A percentile compares a stretch with the other conserved stretches of the same genome.
These are phyloP conservation scores for Odontamblyopus rebecca DNA, from an alignment of 2,797 vertebrate species.

Conservation along the genomic window DNA sequence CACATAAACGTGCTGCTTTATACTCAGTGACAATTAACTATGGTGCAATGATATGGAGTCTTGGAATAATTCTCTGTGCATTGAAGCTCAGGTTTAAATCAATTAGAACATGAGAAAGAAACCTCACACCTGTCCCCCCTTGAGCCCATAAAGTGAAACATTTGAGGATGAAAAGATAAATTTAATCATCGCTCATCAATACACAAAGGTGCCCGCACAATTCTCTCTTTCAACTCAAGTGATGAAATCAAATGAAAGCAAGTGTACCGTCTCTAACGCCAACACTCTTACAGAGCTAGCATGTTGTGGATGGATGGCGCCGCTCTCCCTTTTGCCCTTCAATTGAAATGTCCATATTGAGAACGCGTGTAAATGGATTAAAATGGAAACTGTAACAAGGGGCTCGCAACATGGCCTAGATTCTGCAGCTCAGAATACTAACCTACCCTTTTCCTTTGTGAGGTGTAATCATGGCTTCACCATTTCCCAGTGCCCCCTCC, in stretches of 20 bases:
- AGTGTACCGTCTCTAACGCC: constrained; percentile 46
- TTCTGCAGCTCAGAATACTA: constrained; percentile 30
- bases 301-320: constrained; percentile 5
- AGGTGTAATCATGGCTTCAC: constrained; percentile 35
- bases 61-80: constrained; percentile 62
- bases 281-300: constrained; percentile 22
- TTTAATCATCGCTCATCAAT: constrained; percentile 47
- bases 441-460: constrained; percentile 23
- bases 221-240: constrained; percentile 43
- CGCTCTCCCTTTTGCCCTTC: constrained; percentile 25
- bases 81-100: constrained; percentile 65
- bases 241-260: constrained; percentile 64
- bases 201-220: constrained; percentile 23
- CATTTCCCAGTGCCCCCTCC: constrained; percentile 39
- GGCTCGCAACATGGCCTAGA: constrained; percentile 48
- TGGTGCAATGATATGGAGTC: constrained; percentile 22
- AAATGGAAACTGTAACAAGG: constrained; percentile 47
- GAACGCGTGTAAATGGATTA: constrained; percentile 60
- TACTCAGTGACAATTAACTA: constrained; percentile 50
- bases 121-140: constrained; percentile 46
- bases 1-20: constrained; percentile 45
- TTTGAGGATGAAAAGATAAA: constrained; percentile 59
- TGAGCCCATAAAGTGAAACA: constrained; percentile 53
- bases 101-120: constrained; percentile 53
- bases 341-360: constrained; percentile 46